Conservation (phyloP, 2,797 vertebrate species). For the Rhinatrema bivittatum region DNA sequence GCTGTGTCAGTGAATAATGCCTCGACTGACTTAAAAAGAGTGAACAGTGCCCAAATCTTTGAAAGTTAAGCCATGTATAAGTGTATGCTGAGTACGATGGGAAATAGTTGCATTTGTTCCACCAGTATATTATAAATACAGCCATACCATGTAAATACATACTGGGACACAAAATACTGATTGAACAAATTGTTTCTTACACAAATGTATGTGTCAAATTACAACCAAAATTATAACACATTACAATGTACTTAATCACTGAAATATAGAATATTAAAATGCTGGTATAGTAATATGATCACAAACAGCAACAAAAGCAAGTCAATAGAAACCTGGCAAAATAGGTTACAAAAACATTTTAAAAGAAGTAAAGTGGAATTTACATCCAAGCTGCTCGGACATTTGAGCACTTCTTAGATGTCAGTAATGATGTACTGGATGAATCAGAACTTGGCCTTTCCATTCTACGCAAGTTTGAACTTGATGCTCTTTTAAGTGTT, state of each 20-base stretch:
- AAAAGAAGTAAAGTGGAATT: conserved; percentile 1
- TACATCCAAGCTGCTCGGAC: conserved; percentile 67
- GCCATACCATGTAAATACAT: conserved; percentile 12
- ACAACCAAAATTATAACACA: no score
- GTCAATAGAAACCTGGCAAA: conserved; percentile 21
- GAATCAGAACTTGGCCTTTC: conserved; percentile 42
- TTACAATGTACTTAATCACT: conserved; percentile 19
- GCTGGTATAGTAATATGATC: conserved; percentile 32
- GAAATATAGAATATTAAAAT: conserved; percentile 25
- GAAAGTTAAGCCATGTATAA: no score
- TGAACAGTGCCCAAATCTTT: no score
- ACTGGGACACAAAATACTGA: conserved; percentile 26
- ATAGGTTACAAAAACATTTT: background rate
- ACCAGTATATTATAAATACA: conserved; percentile 10
- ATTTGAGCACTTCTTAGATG: conserved; percentile 43
- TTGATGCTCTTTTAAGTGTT: conserved; percentile 46
- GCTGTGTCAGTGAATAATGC: no score
- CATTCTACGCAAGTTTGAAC: conserved; percentile 42
- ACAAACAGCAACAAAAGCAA: conserved; percentile 28
- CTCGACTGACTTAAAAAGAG: no score
- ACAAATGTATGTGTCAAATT: no score
- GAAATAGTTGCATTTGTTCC: conserved; percentile 12
- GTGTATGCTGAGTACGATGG: conserved; percentile 10
- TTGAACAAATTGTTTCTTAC: conserved; percentile 33
- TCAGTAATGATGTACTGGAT: conserved; percentile 33